Conservation (phyloP, 2,888 invertebrate genomes). For the Callyntrura sp. region DNA sequence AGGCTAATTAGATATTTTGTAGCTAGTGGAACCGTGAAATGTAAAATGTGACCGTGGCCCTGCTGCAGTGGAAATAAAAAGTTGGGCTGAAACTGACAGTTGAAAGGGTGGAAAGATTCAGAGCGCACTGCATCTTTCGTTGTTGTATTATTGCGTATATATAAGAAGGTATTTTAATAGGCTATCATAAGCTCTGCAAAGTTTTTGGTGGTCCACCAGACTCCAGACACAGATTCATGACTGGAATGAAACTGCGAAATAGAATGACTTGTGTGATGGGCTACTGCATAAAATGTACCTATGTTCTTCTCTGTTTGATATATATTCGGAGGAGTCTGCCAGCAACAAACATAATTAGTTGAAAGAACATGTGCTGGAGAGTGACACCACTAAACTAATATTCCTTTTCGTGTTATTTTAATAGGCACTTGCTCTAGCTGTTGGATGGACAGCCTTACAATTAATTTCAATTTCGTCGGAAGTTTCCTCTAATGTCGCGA, state of each 20-base stretch:
- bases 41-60: slow-evolving; percentile 33
- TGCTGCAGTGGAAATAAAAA: slow-evolving; percentile 2
- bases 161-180: slow-evolving; percentile 14
- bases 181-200: not conserved
- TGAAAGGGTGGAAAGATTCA: slow-evolving; percentile 12
- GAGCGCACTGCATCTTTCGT: not conserved
- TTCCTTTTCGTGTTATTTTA: slow-evolving; percentile 7
- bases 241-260: not conserved
- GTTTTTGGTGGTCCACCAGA: not conserved
- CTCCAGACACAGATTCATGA: slow-evolving; percentile 35
- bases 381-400: not conserved
- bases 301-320: not conserved
- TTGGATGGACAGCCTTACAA: slow-evolving; percentile 77
- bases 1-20: slow-evolving; percentile 45
- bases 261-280: not conserved
- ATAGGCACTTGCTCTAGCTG: slow-evolving; percentile 78
- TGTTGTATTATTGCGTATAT: not conserved
- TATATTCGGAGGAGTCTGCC: not conserved
- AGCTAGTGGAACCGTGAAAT: slow-evolving; percentile 25
- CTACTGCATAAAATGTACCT: not conserved
- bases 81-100: slow-evolving; percentile 4
- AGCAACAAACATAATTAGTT: slow-evolving; percentile 5
- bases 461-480: slow-evolving; percentile 80
- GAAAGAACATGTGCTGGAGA: not conserved
- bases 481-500: slow-evolving; percentile 65